phyloP scores from a whole-genome alignment of 1,140 invertebrate species.

The Microplitis mediator region DNA sequence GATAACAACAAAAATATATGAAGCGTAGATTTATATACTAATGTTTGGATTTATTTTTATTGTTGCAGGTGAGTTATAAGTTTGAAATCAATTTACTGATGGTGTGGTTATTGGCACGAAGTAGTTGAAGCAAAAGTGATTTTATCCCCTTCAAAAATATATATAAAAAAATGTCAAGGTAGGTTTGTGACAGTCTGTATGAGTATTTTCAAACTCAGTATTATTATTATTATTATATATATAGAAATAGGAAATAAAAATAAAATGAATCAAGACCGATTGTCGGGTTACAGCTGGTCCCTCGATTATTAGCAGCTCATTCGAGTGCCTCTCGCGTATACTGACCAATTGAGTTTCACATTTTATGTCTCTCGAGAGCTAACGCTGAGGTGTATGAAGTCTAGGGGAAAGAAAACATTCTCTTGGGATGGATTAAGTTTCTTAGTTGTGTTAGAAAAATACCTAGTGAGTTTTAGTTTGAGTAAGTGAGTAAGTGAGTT shows the following conservation, averaged over 20 bases:
- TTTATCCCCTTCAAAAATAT: constrained; percentile 2
- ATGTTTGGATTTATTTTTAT: constrained; percentile 29
- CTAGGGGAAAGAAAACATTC: neutral
- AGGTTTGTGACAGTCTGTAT: neutral
- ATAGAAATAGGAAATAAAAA: neutral
- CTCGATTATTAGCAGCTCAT: constrained; percentile 26
- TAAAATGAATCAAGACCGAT: constrained; percentile 18
- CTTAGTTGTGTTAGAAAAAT: constrained; percentile 3
- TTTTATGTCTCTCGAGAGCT: constrained; percentile 25
- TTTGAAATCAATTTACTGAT: constrained; percentile 34
- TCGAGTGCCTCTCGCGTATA: constrained; percentile 13
- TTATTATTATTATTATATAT: too few relatives aligned
- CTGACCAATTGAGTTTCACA: constrained; percentile 17
- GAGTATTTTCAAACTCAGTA: neutral
- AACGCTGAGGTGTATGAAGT: constrained; percentile 19
- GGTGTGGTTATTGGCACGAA: neutral
- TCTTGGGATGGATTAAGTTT: constrained; percentile 21
- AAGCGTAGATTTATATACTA: neutral
- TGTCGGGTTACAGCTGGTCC: constrained; percentile 16
- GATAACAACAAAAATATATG: too few relatives aligned
- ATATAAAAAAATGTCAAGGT: neutral
- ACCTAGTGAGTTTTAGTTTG: neutral
- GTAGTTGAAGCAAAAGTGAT: neutral
- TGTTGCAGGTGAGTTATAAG: constrained; percentile 55
- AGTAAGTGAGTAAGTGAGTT: neutral